These are phyloP conservation scores for Alca torda DNA, from an alignment of 2,797 vertebrate genomes.

Conservation along the genomic window DNA sequence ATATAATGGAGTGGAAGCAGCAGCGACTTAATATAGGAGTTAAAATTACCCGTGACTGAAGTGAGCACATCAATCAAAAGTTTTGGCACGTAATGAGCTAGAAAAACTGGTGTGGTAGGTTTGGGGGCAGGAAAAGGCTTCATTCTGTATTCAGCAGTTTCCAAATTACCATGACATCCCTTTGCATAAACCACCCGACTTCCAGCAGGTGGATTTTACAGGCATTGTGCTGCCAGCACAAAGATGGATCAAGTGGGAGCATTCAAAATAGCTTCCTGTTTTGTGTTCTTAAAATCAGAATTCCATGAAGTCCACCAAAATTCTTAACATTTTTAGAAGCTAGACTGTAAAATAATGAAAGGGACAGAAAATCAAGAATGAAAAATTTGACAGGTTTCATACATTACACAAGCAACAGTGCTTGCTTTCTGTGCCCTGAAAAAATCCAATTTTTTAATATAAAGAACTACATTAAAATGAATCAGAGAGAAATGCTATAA, in stretches of 20 bases:
- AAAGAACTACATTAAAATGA: background rate
- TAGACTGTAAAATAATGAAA: background rate
- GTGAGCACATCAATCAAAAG: constrained; percentile 91
- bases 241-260: constrained; percentile 73
- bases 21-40: constrained; percentile 89
- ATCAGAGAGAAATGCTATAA: background rate
- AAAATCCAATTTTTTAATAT: background rate
- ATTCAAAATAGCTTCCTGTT: constrained; percentile 77
- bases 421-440: background rate
- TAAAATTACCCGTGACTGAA: constrained; percentile 93
- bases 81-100: constrained; percentile 83
- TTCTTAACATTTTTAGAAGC: constrained; percentile 60
- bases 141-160: constrained; percentile 80
- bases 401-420: background rate
- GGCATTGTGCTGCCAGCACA: constrained; percentile 77
- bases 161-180: constrained; percentile 83
- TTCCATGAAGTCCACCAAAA: constrained; percentile 48
- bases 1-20: constrained; percentile 83
- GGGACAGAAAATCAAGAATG: background rate
- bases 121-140: constrained; percentile 74
- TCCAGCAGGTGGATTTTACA: constrained; percentile 88
- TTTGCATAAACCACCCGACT: constrained; percentile 85
- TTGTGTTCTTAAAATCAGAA: constrained; percentile 66
- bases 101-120: constrained; percentile 76
- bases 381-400: background rate